Conservation (phyloP, 2,888 invertebrate genomes). For the Ornithoptera priamus region DNA sequence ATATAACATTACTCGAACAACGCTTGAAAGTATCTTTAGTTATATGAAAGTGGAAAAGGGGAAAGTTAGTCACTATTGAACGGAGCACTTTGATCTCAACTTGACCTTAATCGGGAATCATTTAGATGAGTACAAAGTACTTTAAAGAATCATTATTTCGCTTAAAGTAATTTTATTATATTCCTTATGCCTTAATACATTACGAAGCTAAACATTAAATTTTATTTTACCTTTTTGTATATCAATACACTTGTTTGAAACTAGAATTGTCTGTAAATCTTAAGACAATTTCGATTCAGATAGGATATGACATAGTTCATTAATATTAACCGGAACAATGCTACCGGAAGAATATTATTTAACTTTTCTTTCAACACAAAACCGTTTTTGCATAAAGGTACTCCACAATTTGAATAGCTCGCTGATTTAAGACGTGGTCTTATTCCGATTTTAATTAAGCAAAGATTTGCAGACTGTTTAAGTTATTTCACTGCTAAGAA, state of each 20-base stretch:
- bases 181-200: constrained; percentile 15
- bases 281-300: not conserved
- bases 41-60: constrained; percentile 20
- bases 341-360: not conserved
- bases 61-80: constrained; percentile 23
- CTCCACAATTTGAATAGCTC: constrained; percentile 9
- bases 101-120: constrained; percentile 30
- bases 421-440: constrained; percentile 14
- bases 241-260: too few relatives aligned
- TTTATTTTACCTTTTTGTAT: not conserved
- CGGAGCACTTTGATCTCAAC: constrained; percentile 28
- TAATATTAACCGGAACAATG: not conserved
- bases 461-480: constrained; percentile 14
- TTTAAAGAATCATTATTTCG: constrained; percentile 22
- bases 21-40: constrained; percentile 1
- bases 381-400: constrained; percentile 4
- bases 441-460: constrained; percentile 17
- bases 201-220: not conserved
- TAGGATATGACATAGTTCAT: not conserved
- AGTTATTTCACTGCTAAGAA: constrained; percentile 4
- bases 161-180: constrained; percentile 22
- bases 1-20: constrained; percentile 18
- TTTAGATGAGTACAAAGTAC: constrained; percentile 17
- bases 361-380: constrained; percentile 1
- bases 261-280: not conserved